Evolutionary conservation across 2,797 vertebrate genomes (phyloP).

Genomic region (Periparus ater): DNA sequence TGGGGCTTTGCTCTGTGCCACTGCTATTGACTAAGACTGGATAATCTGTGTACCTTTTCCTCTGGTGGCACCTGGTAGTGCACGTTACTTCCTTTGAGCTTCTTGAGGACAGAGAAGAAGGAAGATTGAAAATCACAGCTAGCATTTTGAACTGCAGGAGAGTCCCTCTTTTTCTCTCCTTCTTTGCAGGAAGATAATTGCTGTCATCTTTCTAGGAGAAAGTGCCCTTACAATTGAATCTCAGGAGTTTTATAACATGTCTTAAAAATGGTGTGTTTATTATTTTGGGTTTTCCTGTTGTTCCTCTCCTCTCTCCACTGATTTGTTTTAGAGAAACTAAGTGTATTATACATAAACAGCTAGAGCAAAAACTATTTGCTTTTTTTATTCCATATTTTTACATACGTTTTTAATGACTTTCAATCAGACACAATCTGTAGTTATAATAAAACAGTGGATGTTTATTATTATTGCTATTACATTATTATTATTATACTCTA

Average conservation of each 20-base stretch:
- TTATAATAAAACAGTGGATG: slow-evolving; percentile 17
- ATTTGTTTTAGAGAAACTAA: slow-evolving; percentile 6
- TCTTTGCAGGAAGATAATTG: slow-evolving; percentile 37
- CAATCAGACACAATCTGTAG: slow-evolving; percentile 28
- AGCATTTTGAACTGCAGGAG: neutral
- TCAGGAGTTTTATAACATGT: slow-evolving; percentile 19
- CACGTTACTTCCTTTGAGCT: neutral
- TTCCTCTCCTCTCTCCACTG: neutral
- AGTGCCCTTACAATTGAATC: neutral
- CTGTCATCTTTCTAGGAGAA: slow-evolving; percentile 24
- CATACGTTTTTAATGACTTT: slow-evolving; percentile 29
- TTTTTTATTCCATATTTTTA: neutral
- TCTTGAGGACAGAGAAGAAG: neutral
- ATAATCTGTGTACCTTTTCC: neutral
- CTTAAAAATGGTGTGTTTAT: slow-evolving; percentile 39
- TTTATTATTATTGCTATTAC: slow-evolving; percentile 45
- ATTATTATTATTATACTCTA: slow-evolving; percentile 43
- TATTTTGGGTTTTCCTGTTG: slow-evolving; percentile 17
- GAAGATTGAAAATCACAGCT: neutral
- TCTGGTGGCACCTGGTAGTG: neutral
- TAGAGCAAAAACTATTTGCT: neutral
- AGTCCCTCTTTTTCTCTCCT: neutral
- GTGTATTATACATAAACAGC: neutral
- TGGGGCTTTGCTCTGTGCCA: neutral
- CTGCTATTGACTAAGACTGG: neutral